Base-by-base conservation (phyloP, 1,140 invertebrate species). In the Cydia pomonella region DNA sequence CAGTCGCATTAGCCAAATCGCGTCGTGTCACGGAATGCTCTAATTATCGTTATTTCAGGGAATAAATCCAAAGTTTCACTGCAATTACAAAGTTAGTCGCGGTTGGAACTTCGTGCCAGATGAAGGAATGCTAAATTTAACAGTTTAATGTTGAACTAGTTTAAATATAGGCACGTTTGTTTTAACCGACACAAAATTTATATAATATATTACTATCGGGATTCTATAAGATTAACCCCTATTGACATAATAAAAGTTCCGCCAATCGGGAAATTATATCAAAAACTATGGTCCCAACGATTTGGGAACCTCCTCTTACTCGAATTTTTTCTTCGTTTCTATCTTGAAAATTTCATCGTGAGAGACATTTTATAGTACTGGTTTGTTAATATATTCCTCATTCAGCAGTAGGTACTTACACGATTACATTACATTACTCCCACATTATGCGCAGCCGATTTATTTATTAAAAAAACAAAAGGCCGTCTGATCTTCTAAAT, bases 1-100 rank as follows among this genome's bases (percentile, higher is more conserved):
- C 53, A 59, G 53, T 59, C 53, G 53, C 53, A 59, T 59, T 59
- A 59, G 53, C 53, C 53, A 59, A 59, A 59, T 59, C 53, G 53
- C 53, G 53, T 23, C 21, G 53, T 59, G 53, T 59, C 53, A 59
- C 53, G 53, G 53, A 59, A 59, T 59, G 53, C 53, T 59, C 53
- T 59, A 59, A 59, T 59, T 59, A 59, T 59, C 53, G 21, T 59
- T 59, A 59, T 59, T 59, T 59, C 53, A 23, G 53, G 53, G 53
- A 59, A 59, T 59, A 59, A 59, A 59, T 59, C 53, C 53, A 23
- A 59, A 59, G 53, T 59, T 59, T 59, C 53, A 23, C 53, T 59
- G 53, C 53, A 59, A 59, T 59, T 59, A 59, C 53, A 59, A 59
- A 59, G 53, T 59, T 59, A 23, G 53, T n/a, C 53, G 53, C 53